phyloP scores from a whole-genome alignment of 2,888 invertebrate genomes.

The Agrilus biguttatus region DNA sequence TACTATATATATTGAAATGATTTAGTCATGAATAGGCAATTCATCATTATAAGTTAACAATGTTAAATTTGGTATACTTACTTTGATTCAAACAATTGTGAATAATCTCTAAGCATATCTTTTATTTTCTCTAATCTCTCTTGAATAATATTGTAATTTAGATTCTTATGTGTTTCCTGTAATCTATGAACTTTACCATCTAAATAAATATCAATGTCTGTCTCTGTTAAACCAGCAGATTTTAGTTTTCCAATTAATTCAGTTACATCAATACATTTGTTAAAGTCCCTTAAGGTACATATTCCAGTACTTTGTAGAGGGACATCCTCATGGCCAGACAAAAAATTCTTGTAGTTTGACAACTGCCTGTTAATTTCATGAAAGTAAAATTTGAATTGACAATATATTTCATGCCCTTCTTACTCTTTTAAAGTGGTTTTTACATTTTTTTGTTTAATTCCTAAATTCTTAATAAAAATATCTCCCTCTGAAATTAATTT shows the following conservation, averaged over 20 bases:
- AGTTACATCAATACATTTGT: slow-evolving; percentile 28
- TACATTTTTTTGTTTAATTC: slow-evolving; percentile 23
- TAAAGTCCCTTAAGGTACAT: slow-evolving; percentile 32
- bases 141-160: slow-evolving; percentile 13
- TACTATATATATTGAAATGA: too few species aligned
- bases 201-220: slow-evolving; percentile 37
- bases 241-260: slow-evolving; percentile 34
- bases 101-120: slow-evolving; percentile 6
- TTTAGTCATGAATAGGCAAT: too few species aligned
- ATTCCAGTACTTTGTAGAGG: slow-evolving; percentile 30
- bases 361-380: slow-evolving; percentile 11
- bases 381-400: slow-evolving; percentile 5
- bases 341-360: slow-evolving; percentile 11
- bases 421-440: slow-evolving; percentile 21
- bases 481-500: slow-evolving; percentile 24
- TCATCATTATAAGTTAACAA: too few species aligned
- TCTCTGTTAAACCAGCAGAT: slow-evolving; percentile 32
- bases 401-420: slow-evolving; percentile 4
- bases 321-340: slow-evolving; percentile 15
- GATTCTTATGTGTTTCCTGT: slow-evolving; percentile 19
- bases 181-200: slow-evolving; percentile 30
- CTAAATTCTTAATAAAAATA: slow-evolving; percentile 23
- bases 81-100: slow-evolving; percentile 1
- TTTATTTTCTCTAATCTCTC: slow-evolving; percentile 10
- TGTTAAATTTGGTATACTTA: slow-evolving; percentile 1